Evolutionary conservation across 2,797 vertebrate species (phyloP).

Genomic region (Molossus molossus): DNA sequence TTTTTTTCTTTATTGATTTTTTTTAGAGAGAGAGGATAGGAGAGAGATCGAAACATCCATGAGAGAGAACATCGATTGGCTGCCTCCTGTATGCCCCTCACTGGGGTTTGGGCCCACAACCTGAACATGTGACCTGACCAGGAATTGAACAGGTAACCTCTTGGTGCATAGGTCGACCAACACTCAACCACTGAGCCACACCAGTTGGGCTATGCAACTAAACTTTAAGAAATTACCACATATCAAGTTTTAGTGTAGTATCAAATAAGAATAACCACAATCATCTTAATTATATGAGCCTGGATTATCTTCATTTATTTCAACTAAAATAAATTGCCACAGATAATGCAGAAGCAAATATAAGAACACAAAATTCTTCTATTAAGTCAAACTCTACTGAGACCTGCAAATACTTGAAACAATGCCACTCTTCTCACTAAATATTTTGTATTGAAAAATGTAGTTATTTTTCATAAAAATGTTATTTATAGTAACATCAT

Average conservation of each 20-base stretch:
- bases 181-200: too few relatives aligned
- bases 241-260: slow-evolving; percentile 34
- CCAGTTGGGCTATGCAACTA: neutral
- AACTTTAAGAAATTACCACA: slow-evolving; percentile 50
- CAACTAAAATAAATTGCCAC: slow-evolving; percentile 12
- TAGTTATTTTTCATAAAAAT: neutral
- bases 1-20: too few relatives aligned
- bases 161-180: too few relatives aligned
- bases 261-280: slow-evolving; percentile 44
- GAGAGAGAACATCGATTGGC: too few relatives aligned
- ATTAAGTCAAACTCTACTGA: slow-evolving; percentile 16
- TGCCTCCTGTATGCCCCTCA: too few relatives aligned
- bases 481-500: neutral
- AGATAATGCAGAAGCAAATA: slow-evolving; percentile 36
- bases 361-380: neutral
- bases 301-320: slow-evolving; percentile 47
- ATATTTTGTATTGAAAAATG: slow-evolving; percentile 34
- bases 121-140: too few relatives aligned
- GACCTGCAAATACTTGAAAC: neutral
- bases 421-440: slow-evolving; percentile 21
- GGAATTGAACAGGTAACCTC: too few relatives aligned
- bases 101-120: too few relatives aligned
- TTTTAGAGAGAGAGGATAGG: too few relatives aligned
- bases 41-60: too few relatives aligned
- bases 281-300: neutral